These are phyloP conservation scores for Alfaro cultratus DNA, from an alignment of 2,797 vertebrate genomes.

Conservation along the genomic window DNA sequence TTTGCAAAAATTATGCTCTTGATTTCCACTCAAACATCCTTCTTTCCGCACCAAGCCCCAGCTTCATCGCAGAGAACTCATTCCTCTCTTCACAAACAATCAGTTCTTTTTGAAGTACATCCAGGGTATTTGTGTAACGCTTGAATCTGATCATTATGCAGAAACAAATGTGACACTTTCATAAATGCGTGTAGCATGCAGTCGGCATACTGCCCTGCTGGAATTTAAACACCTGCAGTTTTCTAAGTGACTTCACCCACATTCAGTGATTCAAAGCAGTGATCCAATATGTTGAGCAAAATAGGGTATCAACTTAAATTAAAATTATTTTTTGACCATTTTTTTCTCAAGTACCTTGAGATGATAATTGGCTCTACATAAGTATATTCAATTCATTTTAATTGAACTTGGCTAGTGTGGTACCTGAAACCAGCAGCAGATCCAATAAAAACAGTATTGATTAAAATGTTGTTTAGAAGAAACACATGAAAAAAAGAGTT, in stretches of 20 bases:
- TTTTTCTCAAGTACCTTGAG: too few species aligned
- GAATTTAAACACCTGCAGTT: background rate
- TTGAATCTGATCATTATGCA: background rate
- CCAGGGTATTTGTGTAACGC: background rate
- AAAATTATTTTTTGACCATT: too few species aligned
- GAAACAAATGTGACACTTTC: background rate
- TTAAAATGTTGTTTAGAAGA: too few species aligned
- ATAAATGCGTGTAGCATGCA: background rate
- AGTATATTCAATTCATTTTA: too few species aligned
- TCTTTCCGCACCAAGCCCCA: background rate
- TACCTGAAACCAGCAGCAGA: background rate
- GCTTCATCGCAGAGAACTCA: background rate
- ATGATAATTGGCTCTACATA: too few species aligned
- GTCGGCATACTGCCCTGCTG: background rate
- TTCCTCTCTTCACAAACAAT: background rate
- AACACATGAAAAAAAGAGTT: background rate
- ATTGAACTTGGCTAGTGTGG: background rate
- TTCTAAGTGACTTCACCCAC: background rate
- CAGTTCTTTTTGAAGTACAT: background rate
- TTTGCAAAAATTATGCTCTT: background rate
- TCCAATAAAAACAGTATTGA: background rate
- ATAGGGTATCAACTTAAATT: background rate
- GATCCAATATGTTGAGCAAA: background rate
- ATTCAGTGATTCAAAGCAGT: background rate
- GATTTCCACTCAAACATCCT: background rate